Base-by-base conservation (phyloP, 2,888 invertebrate species). In the Thereva nobilitata region DNA sequence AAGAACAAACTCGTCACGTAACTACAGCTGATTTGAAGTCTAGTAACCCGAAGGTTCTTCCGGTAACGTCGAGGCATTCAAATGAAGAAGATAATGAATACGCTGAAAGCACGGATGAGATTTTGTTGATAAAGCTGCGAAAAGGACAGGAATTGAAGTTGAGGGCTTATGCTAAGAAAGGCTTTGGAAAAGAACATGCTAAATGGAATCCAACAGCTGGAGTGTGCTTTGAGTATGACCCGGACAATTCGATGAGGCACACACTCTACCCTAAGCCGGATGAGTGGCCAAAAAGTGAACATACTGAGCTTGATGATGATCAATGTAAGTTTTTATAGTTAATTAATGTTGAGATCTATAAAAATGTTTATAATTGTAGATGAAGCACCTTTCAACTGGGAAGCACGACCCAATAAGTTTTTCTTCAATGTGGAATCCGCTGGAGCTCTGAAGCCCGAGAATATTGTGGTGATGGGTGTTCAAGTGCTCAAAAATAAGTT, bases 121-220 rank as follows among this genome's bases (percentile, higher is more conserved):
- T 87, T 72, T 78, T 90, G 53, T 87, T 90, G 10, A 89, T 90
- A 4, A 89, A 90, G 76, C 78, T 89, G 68, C 85, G 89, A 56
- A 89, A 89, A 78, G 89, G 97, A 0, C 98, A 99, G 79, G 97
- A 97, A 78, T 80, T 99, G 47, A 97, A 96, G 79, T 83, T 98
- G 67, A 85, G 92, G 74, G 98, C 97, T 1, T 98, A 95, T 83
- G 99, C 98, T 0, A 96, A 97, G 75, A 99, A 99, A 83, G 86
- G 87, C 41, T 82, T 80, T 66, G 80, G 97, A 0, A 99, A 99
- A 78, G 99, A 99, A 79, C 99, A 99, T 83, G 99, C 99, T 0
- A 99, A 99, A 81, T 99, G 99, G 99, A 99, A 98, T 83, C 99
- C 99, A 3, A 99, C 99, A 0, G 94, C 95, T 57, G 97, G 97